Percentiles rank a stretch among this genome's conserved stretches.
These are phyloP conservation scores for Epinephelus malabaricus DNA, from an alignment of 2,797 vertebrate genomes.

Conservation along the genomic window DNA sequence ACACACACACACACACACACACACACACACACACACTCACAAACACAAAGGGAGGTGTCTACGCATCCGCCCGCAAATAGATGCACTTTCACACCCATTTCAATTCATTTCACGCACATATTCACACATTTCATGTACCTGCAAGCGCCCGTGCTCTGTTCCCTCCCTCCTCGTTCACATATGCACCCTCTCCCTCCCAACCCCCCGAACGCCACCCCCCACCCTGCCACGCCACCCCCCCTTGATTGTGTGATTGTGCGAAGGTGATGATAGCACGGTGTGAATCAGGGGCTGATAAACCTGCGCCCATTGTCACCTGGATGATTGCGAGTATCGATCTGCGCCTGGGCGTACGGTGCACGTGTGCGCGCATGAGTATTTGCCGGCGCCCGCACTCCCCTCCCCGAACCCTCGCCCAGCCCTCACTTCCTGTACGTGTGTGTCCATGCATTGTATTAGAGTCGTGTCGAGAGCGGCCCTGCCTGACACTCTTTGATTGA, in stretches of 20 bases:
- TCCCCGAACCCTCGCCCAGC: neutral
- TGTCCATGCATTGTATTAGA: conserved; percentile 76
- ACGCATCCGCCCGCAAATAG: conserved; percentile 69
- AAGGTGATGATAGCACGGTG: conserved; percentile 67
- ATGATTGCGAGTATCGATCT: conserved; percentile 73
- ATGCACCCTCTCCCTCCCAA: conserved; percentile 14
- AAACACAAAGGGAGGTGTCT: conserved; percentile 56
- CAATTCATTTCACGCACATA: conserved; percentile 84
- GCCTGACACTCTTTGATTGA: conserved; percentile 76
- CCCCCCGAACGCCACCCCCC: neutral
- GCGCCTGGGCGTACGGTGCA: conserved; percentile 4
- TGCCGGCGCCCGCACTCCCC: neutral
- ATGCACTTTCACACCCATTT: conserved; percentile 84
- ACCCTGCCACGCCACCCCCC: neutral
- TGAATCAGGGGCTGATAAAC: conserved; percentile 65
- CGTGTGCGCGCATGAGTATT: neutral
- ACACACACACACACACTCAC: conserved; percentile 28
- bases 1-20: neutral
- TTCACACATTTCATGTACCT: conserved; percentile 83
- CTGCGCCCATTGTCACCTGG: conserved; percentile 62
- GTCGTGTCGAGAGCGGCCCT: conserved; percentile 60
- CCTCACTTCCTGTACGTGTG: conserved; percentile 69
- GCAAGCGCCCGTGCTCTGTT: conserved; percentile 50
- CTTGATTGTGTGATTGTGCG: conserved; percentile 63
- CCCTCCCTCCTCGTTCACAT: conserved; percentile 55